Evolutionary conservation across 2,797 vertebrate genomes (phyloP).

Genomic region (Neomorphus geoffroyi): DNA sequence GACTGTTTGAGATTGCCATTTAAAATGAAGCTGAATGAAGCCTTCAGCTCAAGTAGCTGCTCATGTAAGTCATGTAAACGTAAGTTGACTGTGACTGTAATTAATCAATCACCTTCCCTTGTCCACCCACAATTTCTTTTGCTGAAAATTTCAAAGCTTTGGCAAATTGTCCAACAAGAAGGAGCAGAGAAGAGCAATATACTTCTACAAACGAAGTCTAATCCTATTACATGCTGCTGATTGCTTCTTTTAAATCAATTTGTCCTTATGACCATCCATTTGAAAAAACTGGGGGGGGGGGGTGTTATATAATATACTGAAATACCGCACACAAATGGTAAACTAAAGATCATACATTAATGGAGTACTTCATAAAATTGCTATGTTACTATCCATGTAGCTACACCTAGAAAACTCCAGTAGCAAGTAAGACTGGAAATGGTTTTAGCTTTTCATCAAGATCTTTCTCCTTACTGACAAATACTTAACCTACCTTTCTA

Average conservation of each 20-base stretch:
- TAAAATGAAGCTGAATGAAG: conserved; percentile 40
- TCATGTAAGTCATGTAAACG: conserved; percentile 42
- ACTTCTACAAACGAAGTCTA: neutral
- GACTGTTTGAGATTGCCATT: neutral
- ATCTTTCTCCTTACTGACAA: neutral
- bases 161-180: neutral
- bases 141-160: conserved; percentile 28
- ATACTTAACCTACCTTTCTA: neutral
- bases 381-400: neutral
- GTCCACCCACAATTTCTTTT: conserved; percentile 36
- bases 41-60: conserved; percentile 42
- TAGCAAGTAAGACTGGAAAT: neutral
- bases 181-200: neutral
- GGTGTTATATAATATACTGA: neutral
- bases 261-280: neutral
- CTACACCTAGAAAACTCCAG: neutral
- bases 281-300: too few species aligned
- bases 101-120: conserved; percentile 33
- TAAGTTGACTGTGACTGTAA: conserved; percentile 41
- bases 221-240: neutral
- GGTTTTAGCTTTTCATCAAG: neutral
- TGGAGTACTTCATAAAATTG: neutral
- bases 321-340: neutral
- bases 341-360: neutral
- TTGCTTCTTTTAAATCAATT: neutral